phyloP scores from a whole-genome alignment of 2,888 invertebrate genomes.

The Trichogramma evanescens region DNA sequence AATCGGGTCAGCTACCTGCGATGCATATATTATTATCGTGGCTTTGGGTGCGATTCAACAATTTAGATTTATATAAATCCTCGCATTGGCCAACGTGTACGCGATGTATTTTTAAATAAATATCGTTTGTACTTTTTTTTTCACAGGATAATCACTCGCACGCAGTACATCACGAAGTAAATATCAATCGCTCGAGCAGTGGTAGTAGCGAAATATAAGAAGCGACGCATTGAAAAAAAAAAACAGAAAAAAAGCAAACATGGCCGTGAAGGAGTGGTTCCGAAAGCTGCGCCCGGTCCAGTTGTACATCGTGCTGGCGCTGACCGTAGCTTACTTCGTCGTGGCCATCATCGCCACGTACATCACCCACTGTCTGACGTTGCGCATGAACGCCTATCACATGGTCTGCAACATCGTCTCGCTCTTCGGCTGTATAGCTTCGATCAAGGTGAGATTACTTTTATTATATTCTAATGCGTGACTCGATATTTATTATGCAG shows the following conservation, averaged over 20 bases:
- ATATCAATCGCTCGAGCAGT: too few relatives aligned
- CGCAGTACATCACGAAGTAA: too few relatives aligned
- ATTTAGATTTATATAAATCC: too few relatives aligned
- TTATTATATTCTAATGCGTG: too few relatives aligned
- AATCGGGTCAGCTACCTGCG: too few relatives aligned
- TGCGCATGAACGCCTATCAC: slow-evolving; percentile 89
- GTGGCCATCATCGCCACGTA: slow-evolving; percentile 81
- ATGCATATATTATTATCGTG: too few relatives aligned
- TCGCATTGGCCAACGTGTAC: too few relatives aligned
- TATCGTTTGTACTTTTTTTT: too few relatives aligned
- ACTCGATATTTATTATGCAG: too few relatives aligned
- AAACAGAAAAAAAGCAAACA: slow-evolving; percentile 35
- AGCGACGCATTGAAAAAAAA: not conserved
- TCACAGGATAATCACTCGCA: too few relatives aligned
- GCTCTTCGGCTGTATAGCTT: slow-evolving; percentile 69
- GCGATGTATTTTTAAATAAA: too few relatives aligned
- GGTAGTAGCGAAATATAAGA: not conserved
- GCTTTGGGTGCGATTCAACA: too few relatives aligned
- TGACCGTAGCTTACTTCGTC: slow-evolving; percentile 70
- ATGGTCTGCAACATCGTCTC: slow-evolving; percentile 90
- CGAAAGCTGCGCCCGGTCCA: slow-evolving; percentile 68
- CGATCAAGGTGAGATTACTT: slow-evolving; percentile 59
- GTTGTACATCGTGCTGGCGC: slow-evolving; percentile 63
- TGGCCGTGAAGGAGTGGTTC: slow-evolving; percentile 75
- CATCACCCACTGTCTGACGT: slow-evolving; percentile 82